These are phyloP conservation scores for Sinocyclocheilus anshuiensis DNA, from an alignment of 2,113 vertebrate genomes.

Conservation along the genomic window DNA sequence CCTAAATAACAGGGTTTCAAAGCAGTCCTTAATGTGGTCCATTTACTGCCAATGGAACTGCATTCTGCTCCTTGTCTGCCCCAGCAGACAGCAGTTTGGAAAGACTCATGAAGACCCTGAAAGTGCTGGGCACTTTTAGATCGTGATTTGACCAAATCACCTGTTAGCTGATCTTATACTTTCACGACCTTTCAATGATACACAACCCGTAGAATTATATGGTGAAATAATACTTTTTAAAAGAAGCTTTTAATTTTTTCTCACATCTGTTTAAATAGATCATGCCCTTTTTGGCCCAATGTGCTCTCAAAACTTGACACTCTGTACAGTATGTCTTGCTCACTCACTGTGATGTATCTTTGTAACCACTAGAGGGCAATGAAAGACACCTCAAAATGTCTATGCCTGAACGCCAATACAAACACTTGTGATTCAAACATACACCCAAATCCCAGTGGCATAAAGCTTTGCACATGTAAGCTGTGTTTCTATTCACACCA, in stretches of 20 bases:
- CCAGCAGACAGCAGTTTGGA: neutral
- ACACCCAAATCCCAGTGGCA: constrained; percentile 7
- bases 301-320: neutral
- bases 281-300: neutral
- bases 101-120: constrained; percentile 27
- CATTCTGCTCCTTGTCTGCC: neutral
- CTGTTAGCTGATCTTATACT: neutral
- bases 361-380: constrained; percentile 56
- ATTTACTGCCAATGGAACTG: neutral
- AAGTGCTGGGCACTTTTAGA: constrained; percentile 45
- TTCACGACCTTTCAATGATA: constrained; percentile 5
- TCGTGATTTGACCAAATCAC: constrained; percentile 6
- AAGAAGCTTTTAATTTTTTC: neutral
- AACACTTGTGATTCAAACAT: constrained; percentile 26
- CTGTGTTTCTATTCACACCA: constrained; percentile 10
- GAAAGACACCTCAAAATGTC: constrained; percentile 11
- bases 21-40: neutral
- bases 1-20: constrained; percentile 4
- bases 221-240: neutral
- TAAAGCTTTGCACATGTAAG: constrained; percentile 9
- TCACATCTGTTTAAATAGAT: neutral
- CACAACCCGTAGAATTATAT: constrained; percentile 27
- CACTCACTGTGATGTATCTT: constrained; percentile 26
- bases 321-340: neutral
- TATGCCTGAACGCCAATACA: neutral